Evolutionary conservation across 2,797 vertebrate genomes (phyloP), one percentile per base, ranked within the genome.

Genomic region (Enteromius argenteus): DNA sequence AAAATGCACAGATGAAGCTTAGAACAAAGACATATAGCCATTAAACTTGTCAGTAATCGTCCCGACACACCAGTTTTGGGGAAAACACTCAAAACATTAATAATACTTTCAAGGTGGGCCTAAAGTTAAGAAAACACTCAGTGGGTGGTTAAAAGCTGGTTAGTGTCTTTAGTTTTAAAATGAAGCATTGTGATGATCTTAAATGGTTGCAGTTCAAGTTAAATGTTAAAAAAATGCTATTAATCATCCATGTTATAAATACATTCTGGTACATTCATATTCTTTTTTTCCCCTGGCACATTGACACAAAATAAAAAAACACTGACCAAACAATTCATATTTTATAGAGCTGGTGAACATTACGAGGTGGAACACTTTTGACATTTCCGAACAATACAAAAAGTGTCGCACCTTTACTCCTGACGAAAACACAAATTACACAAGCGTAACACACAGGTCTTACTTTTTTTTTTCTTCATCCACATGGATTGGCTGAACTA

Each of bases 1-100:
- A 5, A 92, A 66, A 94, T 93, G 90, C 92, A 94, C 92, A 93
- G 87, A 82, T 91, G 90, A 92, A 74, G 71, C 17, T 90, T 86
- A 87, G 86, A 89, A 90, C 86, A 92, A 86, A 86, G 42, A 84
- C 72, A 87, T 72, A 85, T n/a, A 81, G 56, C 35, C 17, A 11
- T 68, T 79, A 32, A 68, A 66, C 46, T 7, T 58, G 51, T 39
- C 44, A 17, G 60, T 67, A 27, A 53, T 53, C 17, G 2, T 67
- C 72, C 60, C n/a, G 21, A 53, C 49, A 76, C 32, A 53, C 15
- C 10, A 37, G 27, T 53, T 67, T 76, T 32, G 49, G 32, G 17
- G 46, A 39, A 49, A 66, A 76, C 44, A 74, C 71, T 60, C 8
- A 67, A 64, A 67, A 56, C 35, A 56, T 51, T 53, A 83, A 74